Evolutionary conservation across 2,797 vertebrate genomes (phyloP).

Genomic region (Amblyopsis hoosieri): DNA sequence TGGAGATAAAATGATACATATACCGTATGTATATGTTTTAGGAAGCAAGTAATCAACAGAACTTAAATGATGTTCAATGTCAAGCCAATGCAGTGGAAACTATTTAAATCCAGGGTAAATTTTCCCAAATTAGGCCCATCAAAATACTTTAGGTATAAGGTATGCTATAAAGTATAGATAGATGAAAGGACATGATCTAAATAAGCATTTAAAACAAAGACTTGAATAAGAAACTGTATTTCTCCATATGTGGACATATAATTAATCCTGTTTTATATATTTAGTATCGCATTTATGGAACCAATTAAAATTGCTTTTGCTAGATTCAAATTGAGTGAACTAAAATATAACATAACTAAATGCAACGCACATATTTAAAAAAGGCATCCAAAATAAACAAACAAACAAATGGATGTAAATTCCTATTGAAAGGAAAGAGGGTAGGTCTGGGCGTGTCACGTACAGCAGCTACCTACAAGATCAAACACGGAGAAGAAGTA

Average conservation of each 20-base stretch:
- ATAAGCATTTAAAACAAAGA: background rate
- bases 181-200: slow-evolving; percentile 12
- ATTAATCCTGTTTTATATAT: no score
- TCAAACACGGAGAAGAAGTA: slow-evolving; percentile 57
- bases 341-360: background rate
- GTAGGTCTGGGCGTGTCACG: slow-evolving; percentile 36
- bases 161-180: slow-evolving; percentile 24
- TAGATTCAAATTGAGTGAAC: background rate
- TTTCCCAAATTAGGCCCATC: no score
- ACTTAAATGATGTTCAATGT: slow-evolving; percentile 24
- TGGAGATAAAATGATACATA: background rate
- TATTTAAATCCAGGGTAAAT: slow-evolving; percentile 25
- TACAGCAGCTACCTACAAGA: slow-evolving; percentile 60
- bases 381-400: background rate
- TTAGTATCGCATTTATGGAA: no score
- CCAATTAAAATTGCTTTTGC: background rate
- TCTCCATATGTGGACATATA: no score
- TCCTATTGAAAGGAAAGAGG: background rate
- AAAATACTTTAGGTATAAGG: no score
- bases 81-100: slow-evolving; percentile 23
- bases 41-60: slow-evolving; percentile 38
- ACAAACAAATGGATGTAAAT: slow-evolving; percentile 12
- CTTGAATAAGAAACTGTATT: no score
- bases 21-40: slow-evolving; percentile 15
- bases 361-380: slow-evolving; percentile 1